Percentiles rank a stretch among this genome's conserved stretches.
Evolutionary conservation across 2,888 invertebrate species (phyloP).

Genomic region (Podabrus alpinus): DNA sequence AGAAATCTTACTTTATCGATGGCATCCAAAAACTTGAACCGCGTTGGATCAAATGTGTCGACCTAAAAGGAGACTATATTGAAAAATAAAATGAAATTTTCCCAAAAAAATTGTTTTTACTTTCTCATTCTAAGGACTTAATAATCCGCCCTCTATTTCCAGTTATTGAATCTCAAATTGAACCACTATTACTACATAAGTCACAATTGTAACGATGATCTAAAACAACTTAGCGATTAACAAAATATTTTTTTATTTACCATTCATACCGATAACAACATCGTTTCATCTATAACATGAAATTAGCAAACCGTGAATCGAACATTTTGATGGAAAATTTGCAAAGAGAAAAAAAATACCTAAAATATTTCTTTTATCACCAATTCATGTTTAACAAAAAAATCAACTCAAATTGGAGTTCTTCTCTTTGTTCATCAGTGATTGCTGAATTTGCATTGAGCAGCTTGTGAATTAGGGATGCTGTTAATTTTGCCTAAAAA

Average conservation of each 20-base stretch:
- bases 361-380: background rate
- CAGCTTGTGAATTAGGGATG: background rate
- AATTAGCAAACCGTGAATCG: background rate
- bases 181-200: background rate
- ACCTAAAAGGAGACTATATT: no score
- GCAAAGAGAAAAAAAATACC: background rate
- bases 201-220: background rate
- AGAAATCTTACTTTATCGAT: no score
- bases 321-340: background rate
- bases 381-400: background rate
- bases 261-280: background rate
- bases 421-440: background rate
- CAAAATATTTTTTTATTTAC: background rate
- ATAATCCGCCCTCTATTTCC: no score
- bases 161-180: background rate
- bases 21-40: no score
- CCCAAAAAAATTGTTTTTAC: no score
- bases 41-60: no score
- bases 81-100: no score
- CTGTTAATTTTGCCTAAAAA: background rate
- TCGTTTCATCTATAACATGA: background rate
- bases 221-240: background rate
- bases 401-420: background rate
- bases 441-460: background rate
- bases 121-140: no score